Evolutionary conservation across 2,797 vertebrate genomes (phyloP).

Genomic region (Sebastes nivosus): DNA sequence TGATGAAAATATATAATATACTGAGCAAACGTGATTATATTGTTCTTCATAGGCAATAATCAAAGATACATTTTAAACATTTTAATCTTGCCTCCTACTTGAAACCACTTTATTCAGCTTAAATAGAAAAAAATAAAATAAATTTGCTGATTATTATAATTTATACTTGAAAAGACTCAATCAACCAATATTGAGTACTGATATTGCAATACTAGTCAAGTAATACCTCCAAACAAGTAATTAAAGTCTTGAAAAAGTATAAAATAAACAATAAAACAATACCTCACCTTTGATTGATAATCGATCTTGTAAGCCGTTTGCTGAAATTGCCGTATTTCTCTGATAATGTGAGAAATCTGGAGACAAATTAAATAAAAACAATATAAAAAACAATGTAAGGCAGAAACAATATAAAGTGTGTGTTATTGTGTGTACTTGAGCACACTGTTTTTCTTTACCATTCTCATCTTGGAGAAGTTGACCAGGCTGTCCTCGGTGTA

Average conservation of each 20-base stretch:
- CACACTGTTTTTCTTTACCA: constrained; percentile 80
- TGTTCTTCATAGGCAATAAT: neutral
- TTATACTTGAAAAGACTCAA: neutral
- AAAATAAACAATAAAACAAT: neutral
- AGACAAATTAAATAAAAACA: neutral
- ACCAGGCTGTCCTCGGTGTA: constrained; percentile 96
- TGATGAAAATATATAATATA: neutral
- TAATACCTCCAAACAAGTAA: neutral
- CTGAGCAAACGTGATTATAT: neutral
- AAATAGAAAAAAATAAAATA: neutral
- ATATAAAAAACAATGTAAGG: neutral
- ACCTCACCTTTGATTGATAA: constrained; percentile 91
- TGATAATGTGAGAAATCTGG: constrained; percentile 97
- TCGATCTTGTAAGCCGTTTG: constrained; percentile 98
- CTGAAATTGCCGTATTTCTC: constrained; percentile 98
- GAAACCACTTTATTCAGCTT: neutral
- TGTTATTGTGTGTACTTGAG: neutral
- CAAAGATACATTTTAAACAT: neutral
- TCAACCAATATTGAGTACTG: neutral
- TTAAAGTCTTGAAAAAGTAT: neutral
- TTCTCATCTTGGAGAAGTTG: constrained; percentile 99
- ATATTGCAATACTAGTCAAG: neutral
- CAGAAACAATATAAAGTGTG: neutral
- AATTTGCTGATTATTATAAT: neutral
- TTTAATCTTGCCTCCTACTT: neutral